Evolutionary conservation across 2,888 invertebrate species (phyloP).

Genomic region (Lysandra bellargus): DNA sequence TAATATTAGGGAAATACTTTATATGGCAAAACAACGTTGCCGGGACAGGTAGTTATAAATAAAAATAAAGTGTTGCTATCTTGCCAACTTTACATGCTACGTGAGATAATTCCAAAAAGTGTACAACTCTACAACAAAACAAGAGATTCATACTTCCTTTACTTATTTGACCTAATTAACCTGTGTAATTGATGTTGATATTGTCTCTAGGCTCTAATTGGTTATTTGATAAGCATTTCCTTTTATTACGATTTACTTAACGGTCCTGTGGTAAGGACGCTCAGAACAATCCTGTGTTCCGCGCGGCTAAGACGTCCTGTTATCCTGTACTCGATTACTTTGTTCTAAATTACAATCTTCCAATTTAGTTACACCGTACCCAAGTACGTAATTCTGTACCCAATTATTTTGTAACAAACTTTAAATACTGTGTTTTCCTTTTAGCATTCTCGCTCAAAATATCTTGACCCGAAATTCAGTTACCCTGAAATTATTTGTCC

Average conservation of each 20-base stretch:
- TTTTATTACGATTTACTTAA: neutral
- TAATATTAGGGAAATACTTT: too few relatives aligned
- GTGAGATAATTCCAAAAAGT: neutral
- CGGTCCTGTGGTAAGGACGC: neutral
- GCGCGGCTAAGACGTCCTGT: conserved; percentile 1
- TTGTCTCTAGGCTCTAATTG: neutral
- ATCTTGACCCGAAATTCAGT: neutral
- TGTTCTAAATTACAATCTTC: neutral
- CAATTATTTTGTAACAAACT: neutral
- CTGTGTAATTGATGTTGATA: conserved; percentile 24
- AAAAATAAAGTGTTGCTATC: neutral
- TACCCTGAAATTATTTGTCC: neutral
- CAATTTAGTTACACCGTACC: neutral
- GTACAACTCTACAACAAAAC: conserved; percentile 5
- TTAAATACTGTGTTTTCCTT: too few relatives aligned
- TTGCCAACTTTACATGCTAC: neutral
- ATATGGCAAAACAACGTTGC: too few relatives aligned
- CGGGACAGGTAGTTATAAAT: too few relatives aligned
- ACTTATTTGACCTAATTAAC: conserved; percentile 8
- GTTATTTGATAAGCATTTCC: conserved; percentile 23
- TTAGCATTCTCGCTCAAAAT: neutral
- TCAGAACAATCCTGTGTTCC: neutral
- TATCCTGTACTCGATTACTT: neutral
- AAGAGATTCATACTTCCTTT: neutral
- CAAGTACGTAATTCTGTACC: neutral